These are phyloP conservation scores for Cylindroiulus punctatus DNA, from an alignment of 2,888 invertebrate genomes.

Conservation along the genomic window DNA sequence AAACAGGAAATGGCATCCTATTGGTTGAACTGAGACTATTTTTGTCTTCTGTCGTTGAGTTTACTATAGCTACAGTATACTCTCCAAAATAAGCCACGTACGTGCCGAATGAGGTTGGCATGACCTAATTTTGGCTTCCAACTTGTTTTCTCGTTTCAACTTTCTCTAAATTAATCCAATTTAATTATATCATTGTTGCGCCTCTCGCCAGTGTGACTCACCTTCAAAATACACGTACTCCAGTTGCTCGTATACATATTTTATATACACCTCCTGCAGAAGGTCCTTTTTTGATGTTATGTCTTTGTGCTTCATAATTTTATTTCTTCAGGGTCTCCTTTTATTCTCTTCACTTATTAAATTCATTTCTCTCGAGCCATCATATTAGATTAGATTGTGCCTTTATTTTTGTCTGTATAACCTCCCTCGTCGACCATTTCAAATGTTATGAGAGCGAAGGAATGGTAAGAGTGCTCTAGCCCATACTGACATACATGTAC, in stretches of 20 bases:
- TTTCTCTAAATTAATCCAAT: constrained; percentile 31
- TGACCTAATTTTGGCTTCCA: neutral
- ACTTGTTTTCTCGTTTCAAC: constrained; percentile 8
- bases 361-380: constrained; percentile 35
- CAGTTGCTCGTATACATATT: too few species aligned
- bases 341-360: constrained; percentile 40
- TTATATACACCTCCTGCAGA: neutral
- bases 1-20: too few species aligned
- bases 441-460: neutral
- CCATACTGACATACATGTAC: too few species aligned
- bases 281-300: constrained; percentile 14
- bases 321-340: constrained; percentile 38
- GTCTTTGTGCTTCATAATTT: constrained; percentile 22
- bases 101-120: neutral
- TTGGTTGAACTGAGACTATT: too few species aligned
- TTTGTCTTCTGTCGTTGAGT: too few species aligned
- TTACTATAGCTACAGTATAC: too few species aligned
- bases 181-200: neutral
- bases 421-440: constrained; percentile 32
- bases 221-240: neutral
- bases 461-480: neutral
- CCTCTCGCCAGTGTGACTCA: neutral
- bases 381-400: constrained; percentile 35
- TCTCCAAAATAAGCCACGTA: too few species aligned
- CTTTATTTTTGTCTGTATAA: constrained; percentile 26